A percentile compares a stretch with the other conserved stretches of the same genome.
phyloP scores from a whole-genome alignment of 2,113 vertebrate species.

The Hystrix cristata region DNA sequence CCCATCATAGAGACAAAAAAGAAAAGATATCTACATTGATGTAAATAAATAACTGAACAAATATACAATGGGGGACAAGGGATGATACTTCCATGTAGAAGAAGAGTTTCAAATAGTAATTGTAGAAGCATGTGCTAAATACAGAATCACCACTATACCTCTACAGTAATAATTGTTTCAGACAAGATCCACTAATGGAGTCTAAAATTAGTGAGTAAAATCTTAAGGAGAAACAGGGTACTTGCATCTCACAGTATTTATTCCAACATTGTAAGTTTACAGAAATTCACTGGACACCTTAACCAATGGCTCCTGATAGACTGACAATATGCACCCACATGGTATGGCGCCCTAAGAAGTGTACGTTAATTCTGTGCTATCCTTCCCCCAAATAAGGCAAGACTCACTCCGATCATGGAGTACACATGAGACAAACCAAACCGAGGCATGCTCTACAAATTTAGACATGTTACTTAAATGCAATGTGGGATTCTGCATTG shows the following conservation, averaged over 20 bases:
- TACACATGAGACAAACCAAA: neutral
- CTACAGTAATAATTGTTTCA: neutral
- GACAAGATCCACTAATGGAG: neutral
- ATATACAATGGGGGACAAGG: neutral
- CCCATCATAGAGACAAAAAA: neutral
- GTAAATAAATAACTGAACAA: constrained; percentile 20
- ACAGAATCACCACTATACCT: neutral
- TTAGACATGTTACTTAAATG: neutral
- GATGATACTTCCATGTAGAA: neutral
- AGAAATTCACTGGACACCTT: neutral
- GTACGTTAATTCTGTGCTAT: neutral
- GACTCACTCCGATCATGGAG: neutral
- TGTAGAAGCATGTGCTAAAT: neutral
- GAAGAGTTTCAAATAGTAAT: neutral
- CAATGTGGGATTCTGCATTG: neutral
- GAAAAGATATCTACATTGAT: neutral
- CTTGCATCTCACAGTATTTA: neutral
- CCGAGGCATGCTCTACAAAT: neutral
- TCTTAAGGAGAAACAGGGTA: neutral
- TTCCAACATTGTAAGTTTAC: neutral
- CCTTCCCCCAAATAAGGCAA: neutral
- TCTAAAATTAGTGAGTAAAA: constrained; percentile 2
- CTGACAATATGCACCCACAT: neutral
- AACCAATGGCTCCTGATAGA: neutral
- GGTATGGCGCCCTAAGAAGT: neutral